These are phyloP conservation scores for Chinchilla lanigera DNA, from an alignment of 2,113 vertebrate species.

Conservation along the genomic window DNA sequence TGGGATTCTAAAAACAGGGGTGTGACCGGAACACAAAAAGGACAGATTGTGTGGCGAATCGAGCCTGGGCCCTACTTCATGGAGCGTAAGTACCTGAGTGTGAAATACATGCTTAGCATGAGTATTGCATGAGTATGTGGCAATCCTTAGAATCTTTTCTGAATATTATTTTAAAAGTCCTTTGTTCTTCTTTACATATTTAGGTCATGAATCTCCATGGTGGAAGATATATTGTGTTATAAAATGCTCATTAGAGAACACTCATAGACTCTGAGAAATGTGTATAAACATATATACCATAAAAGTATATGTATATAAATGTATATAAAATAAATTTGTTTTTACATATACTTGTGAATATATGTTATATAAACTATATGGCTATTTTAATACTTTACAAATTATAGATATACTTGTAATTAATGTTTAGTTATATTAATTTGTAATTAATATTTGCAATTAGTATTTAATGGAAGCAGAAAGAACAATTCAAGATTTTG, in stretches of 20 bases:
- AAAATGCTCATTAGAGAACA: slow-evolving; percentile 33
- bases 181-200: neutral
- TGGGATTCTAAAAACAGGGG: slow-evolving; percentile 99
- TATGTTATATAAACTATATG: neutral
- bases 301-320: neutral
- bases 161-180: neutral
- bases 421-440: neutral
- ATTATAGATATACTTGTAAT: neutral
- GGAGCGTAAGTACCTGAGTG: slow-evolving; percentile 92
- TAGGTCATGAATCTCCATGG: neutral
- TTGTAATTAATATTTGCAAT: neutral
- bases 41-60: slow-evolving; percentile 98
- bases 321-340: neutral
- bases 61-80: slow-evolving; percentile 98
- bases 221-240: neutral
- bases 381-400: slow-evolving; percentile 15
- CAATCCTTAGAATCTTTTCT: neutral
- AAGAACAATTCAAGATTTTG: neutral
- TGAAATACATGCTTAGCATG: neutral
- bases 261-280: slow-evolving; percentile 12
- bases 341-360: neutral
- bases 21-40: slow-evolving; percentile 97
- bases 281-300: no score
- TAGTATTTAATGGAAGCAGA: neutral
- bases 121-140: neutral